A percentile compares a stretch with the other conserved stretches of the same genome.
These are phyloP conservation scores for Drosophila borealis DNA, from an alignment of 2,888 invertebrate genomes.

Conservation along the genomic window DNA sequence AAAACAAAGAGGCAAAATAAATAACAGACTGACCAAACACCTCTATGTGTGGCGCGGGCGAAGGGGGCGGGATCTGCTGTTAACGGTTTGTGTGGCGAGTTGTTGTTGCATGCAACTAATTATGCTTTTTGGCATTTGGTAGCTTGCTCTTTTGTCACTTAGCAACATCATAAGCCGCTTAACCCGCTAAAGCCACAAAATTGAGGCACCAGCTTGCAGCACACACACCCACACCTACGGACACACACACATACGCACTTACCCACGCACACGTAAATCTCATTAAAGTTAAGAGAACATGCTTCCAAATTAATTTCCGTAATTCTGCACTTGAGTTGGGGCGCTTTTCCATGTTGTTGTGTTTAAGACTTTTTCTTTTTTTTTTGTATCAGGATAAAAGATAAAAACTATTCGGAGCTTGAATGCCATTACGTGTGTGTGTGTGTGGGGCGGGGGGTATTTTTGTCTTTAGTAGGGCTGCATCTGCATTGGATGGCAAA, in stretches of 20 bases:
- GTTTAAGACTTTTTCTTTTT: slow-evolving; percentile 6
- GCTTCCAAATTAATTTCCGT: slow-evolving; percentile 75
- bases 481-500: slow-evolving; percentile 30
- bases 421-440: slow-evolving; percentile 2
- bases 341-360: slow-evolving; percentile 18
- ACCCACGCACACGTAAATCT: slow-evolving; percentile 58
- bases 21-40: slow-evolving; percentile 2
- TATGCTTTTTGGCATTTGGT: slow-evolving; percentile 68
- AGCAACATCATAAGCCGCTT: slow-evolving; percentile 75
- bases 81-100: not conserved
- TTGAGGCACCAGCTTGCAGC: slow-evolving; percentile 26
- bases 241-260: slow-evolving; percentile 4
- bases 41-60: not conserved
- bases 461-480: not conserved
- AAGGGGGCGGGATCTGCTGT: not conserved
- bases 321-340: slow-evolving; percentile 62
- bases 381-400: slow-evolving; percentile 6
- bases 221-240: not conserved
- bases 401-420: slow-evolving; percentile 11
- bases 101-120: slow-evolving; percentile 67
- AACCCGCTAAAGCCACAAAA: slow-evolving; percentile 69
- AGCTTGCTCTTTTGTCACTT: slow-evolving; percentile 76
- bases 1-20: not conserved
- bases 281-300: slow-evolving; percentile 73
- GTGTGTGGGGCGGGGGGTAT: not conserved